Evolutionary conservation across 2,113 vertebrate genomes (phyloP), one percentile per base, ranked within the genome.

Genomic region (Tupaia chinensis): DNA sequence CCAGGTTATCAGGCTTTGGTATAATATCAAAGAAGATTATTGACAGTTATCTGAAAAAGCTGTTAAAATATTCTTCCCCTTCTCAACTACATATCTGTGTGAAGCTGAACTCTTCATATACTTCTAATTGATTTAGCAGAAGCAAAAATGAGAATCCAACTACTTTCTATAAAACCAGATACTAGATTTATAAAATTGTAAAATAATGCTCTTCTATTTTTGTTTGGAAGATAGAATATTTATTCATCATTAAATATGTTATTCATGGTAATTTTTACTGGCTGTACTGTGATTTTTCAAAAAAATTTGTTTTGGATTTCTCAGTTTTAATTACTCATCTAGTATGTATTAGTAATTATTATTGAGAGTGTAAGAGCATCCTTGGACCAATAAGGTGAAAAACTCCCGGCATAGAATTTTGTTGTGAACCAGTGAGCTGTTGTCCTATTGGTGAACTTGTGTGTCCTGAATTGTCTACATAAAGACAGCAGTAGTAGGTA

Each of bases 281-380:
- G 5, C 25, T 66, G 76, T 94, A 65, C 73, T 83, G 61, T 91
- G 29, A 88, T 91, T 84, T 93, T 90, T 90, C 78, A 95, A 44
- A 58, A 83, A 17, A 70, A 56, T 74, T 78, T 84, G 74, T 90
- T 93, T 78, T 32, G 91, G 56, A 22, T 80, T 66, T 91, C 44
- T 95, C 32, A 63, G 34, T 93, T 94, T 90, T 74, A 73, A n/a
- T 78, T 60, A 73, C 58, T 87, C 56, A 79, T 72, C 56, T 54
- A 19, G 12, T 73, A 90, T 77, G 78, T 3, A 69, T 32, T 22
- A 87, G 13, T 88, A 34, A 58, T 16, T n/a, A 12, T 56, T 76
- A 8, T 20, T 82, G 63, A 89, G 77, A 34, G 7, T 54, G 9
- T 66, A 54, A 94, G 78, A 89, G 80, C 70, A 89, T 87, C 29